A percentile compares a stretch with the other conserved stretches of the same genome.
Conservation (phyloP, 2,797 vertebrate genomes). For the Siniperca obscura region DNA sequence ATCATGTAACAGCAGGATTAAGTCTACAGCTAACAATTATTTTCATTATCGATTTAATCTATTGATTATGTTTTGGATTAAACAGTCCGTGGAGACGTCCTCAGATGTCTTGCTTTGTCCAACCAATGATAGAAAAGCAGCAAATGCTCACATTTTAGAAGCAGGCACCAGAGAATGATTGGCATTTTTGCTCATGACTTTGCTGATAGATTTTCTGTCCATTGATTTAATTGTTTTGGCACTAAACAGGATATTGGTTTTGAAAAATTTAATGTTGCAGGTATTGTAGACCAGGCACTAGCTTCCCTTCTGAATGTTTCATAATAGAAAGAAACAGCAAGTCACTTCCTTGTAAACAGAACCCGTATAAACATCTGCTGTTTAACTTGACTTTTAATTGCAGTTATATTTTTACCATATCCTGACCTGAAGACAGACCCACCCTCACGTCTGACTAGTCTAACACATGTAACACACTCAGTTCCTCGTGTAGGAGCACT, state of each 20-base stretch:
- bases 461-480: not conserved
- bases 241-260: not conserved
- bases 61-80: not conserved
- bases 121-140: not conserved
- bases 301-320: not conserved
- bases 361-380: not conserved
- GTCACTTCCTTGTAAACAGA: not conserved
- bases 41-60: not conserved
- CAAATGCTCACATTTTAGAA: not conserved
- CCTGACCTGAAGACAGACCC: not conserved
- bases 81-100: not conserved
- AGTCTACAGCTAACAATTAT: not conserved
- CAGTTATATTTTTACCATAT: not conserved
- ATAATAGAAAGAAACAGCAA: not conserved
- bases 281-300: not conserved
- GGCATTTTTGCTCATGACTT: not conserved
- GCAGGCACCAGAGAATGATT: not conserved
- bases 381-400: slow-evolving; percentile 6
- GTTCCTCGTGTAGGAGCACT: not conserved
- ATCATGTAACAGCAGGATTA: not conserved
- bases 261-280: not conserved
- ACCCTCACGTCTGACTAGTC: not conserved
- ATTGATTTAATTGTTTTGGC: not conserved
- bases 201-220: not conserved
- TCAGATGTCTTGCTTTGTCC: not conserved